These are phyloP conservation scores for Stegodyphus mimosarum DNA, from an alignment of 1,140 invertebrate species.

Conservation along the genomic window DNA sequence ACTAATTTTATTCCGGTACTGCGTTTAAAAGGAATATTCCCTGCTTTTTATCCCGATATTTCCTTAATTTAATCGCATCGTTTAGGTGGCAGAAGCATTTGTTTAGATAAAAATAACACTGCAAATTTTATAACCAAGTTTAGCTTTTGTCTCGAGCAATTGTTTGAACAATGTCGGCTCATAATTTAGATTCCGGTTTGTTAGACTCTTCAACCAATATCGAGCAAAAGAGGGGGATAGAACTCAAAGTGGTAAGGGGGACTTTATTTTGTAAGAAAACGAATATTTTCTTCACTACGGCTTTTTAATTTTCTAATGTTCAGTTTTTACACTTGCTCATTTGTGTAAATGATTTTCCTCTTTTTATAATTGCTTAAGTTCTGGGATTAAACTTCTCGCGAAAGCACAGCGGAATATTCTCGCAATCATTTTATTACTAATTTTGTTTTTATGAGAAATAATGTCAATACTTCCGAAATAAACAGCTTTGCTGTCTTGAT, in stretches of 20 bases:
- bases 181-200: constrained; percentile 56
- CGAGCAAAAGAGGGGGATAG: constrained; percentile 15
- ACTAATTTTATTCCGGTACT: constrained; percentile 54
- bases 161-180: constrained; percentile 50
- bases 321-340: neutral
- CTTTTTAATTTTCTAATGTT: neutral
- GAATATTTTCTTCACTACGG: neutral
- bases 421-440: no score
- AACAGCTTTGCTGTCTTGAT: no score
- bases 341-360: neutral
- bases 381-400: neutral
- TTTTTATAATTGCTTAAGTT: neutral
- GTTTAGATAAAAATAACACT: constrained; percentile 60
- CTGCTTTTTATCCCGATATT: constrained; percentile 50
- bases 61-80: constrained; percentile 57
- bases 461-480: no score
- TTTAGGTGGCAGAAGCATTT: constrained; percentile 56
- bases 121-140: constrained; percentile 60
- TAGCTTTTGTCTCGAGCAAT: constrained; percentile 54
- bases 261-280: constrained; percentile 17
- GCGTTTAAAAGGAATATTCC: constrained; percentile 39
- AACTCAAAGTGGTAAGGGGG: constrained; percentile 13
- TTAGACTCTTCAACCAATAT: constrained; percentile 34
- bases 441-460: no score
- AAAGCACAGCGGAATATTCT: no score